Evolutionary conservation across 2,888 invertebrate genomes (phyloP).

Genomic region (Lasioglossum pauxillum): DNA sequence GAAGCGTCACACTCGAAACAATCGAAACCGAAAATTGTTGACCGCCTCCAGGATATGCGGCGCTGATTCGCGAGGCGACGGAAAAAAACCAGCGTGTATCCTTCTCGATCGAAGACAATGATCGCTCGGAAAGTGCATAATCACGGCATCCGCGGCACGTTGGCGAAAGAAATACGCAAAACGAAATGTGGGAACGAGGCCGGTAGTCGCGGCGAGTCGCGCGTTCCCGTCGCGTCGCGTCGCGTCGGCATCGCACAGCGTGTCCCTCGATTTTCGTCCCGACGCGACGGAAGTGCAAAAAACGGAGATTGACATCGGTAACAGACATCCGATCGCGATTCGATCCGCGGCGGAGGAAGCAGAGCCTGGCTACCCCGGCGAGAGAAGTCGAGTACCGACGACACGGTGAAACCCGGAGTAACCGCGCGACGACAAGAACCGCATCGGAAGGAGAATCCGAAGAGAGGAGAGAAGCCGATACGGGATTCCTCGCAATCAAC

Average conservation of each 20-base stretch:
- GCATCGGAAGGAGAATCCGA: conserved; percentile 30
- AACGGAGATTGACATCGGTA: conserved; percentile 56
- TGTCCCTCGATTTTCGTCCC: conserved; percentile 51
- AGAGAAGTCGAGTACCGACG: conserved; percentile 51
- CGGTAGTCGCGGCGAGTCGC: neutral
- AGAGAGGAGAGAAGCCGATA: conserved; percentile 58
- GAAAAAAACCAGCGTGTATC: neutral
- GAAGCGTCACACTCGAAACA: neutral
- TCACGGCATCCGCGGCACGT: neutral
- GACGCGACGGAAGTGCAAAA: conserved; percentile 49
- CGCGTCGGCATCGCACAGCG: conserved; percentile 13
- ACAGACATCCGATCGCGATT: conserved; percentile 59
- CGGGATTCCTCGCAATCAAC: conserved; percentile 79
- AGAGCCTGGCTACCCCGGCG: conserved; percentile 40
- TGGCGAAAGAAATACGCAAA: conserved; percentile 20
- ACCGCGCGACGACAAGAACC: conserved; percentile 62
- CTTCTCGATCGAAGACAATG: conserved; percentile 15
- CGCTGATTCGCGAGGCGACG: neutral
- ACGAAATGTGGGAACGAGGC: conserved; percentile 41
- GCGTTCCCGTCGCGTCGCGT: neutral
- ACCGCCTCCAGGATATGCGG: neutral
- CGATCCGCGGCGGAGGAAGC: conserved; percentile 58
- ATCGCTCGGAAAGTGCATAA: conserved; percentile 9
- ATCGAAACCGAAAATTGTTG: neutral
- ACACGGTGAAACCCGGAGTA: conserved; percentile 56